A percentile compares a stretch with the other conserved stretches of the same genome.
phyloP scores from a whole-genome alignment of 2,888 invertebrate species.

The Conistra vaccinii region DNA sequence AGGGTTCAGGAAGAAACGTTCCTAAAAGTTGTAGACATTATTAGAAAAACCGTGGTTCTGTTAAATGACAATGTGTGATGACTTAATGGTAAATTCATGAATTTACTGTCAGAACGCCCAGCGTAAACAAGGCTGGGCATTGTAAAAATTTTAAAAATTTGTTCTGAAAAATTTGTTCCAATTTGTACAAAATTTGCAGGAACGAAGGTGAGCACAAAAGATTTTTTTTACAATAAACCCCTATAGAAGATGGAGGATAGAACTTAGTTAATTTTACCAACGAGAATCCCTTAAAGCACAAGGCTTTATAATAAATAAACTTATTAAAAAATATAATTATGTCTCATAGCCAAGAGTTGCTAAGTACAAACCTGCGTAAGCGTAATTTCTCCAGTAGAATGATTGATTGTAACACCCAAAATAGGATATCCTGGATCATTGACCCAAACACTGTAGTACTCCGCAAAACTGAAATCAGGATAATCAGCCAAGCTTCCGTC shows the following conservation, averaged over 20 bases:
- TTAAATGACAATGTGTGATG: no score
- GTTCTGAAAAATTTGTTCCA: no score
- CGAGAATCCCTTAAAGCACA: neutral
- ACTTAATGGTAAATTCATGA: neutral
- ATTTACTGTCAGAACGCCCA: neutral
- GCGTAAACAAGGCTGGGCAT: no score
- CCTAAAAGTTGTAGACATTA: conserved; percentile 74
- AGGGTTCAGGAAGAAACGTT: conserved; percentile 89
- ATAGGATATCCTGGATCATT: conserved; percentile 92
- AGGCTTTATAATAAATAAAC: neutral
- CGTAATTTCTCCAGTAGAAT: conserved; percentile 76
- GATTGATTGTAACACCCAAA: conserved; percentile 86
- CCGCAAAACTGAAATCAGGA: conserved; percentile 79
- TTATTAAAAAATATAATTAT: no score
- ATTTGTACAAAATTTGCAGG: neutral
- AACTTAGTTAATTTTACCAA: neutral
- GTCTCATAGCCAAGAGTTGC: neutral
- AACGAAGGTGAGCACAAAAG: neutral
- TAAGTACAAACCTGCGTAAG: conserved; percentile 81
- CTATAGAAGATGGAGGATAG: neutral
- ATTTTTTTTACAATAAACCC: neutral
- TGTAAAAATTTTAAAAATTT: no score
- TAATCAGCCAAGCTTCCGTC: conserved; percentile 79
- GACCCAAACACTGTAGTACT: conserved; percentile 92
- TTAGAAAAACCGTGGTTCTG: neutral